A percentile compares a stretch with the other conserved stretches of the same genome.
Evolutionary conservation across 2,888 invertebrate species (phyloP).

Genomic region (Aethes cnicana): DNA sequence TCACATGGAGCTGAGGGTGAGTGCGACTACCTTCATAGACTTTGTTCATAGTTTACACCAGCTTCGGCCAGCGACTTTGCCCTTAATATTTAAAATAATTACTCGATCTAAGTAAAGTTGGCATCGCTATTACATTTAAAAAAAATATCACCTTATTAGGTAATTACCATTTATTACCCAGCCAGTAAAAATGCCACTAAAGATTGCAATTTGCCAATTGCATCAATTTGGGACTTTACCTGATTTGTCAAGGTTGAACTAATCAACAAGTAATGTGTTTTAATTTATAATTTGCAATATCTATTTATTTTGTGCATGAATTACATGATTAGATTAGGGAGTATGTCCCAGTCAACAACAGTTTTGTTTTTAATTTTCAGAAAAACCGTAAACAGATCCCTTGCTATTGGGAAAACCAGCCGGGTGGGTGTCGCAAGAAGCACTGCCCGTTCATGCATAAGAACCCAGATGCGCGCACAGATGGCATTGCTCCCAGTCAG

Average conservation of each 20-base stretch:
- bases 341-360: no score
- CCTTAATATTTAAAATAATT: no score
- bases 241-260: neutral
- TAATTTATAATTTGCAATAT: no score
- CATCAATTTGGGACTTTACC: slow-evolving; percentile 9
- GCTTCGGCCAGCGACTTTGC: no score
- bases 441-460: slow-evolving; percentile 92
- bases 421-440: slow-evolving; percentile 91
- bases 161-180: neutral
- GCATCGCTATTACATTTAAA: no score
- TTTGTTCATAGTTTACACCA: no score
- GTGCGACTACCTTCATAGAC: no score
- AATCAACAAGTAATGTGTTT: no score
- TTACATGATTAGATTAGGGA: no score
- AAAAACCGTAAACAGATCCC: slow-evolving; percentile 91
- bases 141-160: neutral
- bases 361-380: slow-evolving; percentile 79
- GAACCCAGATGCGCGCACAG: slow-evolving; percentile 75
- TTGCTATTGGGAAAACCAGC: slow-evolving; percentile 94
- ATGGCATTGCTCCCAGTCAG: slow-evolving; percentile 75
- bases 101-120: no score
- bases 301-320: no score
- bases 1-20: slow-evolving; percentile 92
- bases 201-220: slow-evolving; percentile 14
- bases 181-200: neutral